A percentile compares a stretch with the other conserved stretches of the same genome.
These are phyloP conservation scores for Azemiops feae DNA, from an alignment of 2,113 vertebrate species.

Conservation along the genomic window DNA sequence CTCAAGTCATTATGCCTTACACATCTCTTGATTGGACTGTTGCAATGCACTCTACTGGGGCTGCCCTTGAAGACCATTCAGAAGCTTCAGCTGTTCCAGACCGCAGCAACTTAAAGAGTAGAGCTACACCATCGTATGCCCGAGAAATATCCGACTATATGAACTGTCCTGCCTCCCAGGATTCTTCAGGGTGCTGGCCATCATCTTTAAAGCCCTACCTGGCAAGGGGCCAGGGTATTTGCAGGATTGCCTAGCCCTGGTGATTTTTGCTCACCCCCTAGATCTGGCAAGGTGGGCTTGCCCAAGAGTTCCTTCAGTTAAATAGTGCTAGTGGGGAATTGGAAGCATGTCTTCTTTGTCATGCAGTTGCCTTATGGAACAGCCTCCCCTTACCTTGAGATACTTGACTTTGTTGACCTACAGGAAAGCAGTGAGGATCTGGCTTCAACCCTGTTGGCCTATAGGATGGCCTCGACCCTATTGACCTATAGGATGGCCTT, in stretches of 20 bases:
- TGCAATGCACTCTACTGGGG: neutral
- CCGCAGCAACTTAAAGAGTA: too few species aligned
- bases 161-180: neutral
- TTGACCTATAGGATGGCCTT: neutral
- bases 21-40: neutral
- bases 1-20: neutral
- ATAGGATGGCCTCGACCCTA: neutral
- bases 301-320: neutral
- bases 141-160: neutral
- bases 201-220: neutral
- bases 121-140: neutral
- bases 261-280: neutral
- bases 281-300: neutral
- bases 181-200: neutral
- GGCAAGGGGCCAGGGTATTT: neutral
- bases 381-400: neutral
- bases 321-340: neutral
- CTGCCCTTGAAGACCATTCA: neutral
- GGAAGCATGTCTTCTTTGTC: neutral
- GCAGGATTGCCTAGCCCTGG: neutral
- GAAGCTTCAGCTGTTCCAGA: neutral
- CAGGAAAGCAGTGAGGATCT: neutral
- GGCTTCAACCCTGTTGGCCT: neutral
- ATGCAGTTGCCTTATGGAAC: neutral
- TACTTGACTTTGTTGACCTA: neutral